A percentile compares a stretch with the other conserved stretches of the same genome.
phyloP scores from a whole-genome alignment of 2,888 invertebrate species.

The Phrixothrix hirtus region DNA sequence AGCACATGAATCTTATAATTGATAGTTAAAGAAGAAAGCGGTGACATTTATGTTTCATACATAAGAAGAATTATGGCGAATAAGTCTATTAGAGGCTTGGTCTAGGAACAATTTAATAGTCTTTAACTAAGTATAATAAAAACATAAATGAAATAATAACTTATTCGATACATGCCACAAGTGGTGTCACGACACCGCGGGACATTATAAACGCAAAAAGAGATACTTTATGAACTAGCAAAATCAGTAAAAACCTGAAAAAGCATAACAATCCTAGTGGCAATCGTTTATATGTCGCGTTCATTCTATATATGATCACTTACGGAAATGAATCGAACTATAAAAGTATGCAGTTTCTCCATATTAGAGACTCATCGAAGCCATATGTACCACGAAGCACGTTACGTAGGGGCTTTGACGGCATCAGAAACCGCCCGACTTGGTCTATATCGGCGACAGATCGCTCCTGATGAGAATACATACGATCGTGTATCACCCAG shows the following conservation, averaged over 20 bases:
- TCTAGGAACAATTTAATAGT: no score
- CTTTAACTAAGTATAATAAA: constrained; percentile 8
- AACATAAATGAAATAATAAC: constrained; percentile 9
- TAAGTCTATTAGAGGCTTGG: no score
- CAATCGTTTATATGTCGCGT: constrained; percentile 12
- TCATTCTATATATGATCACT: constrained; percentile 23
- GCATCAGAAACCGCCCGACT: constrained; percentile 29
- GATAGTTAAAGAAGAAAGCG: no score
- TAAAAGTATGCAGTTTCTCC: constrained; percentile 26
- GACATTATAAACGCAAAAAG: constrained; percentile 3
- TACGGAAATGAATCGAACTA: constrained; percentile 28
- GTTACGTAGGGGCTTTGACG: constrained; percentile 26
- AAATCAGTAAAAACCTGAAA: constrained; percentile 17
- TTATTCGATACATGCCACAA: constrained; percentile 10
- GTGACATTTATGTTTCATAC: no score
- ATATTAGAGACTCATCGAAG: constrained; percentile 14
- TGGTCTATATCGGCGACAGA: constrained; percentile 31
- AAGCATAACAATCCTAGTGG: constrained; percentile 16
- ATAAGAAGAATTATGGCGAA: no score
- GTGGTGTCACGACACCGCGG: constrained; percentile 5
- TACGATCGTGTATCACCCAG: constrained; percentile 25
- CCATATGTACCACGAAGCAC: constrained; percentile 24
- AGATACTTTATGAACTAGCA: constrained; percentile 17
- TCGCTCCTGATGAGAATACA: constrained; percentile 29
- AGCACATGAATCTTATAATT: no score